Conservation (phyloP, 2,888 invertebrate species). For the Trachelus tabidus region DNA sequence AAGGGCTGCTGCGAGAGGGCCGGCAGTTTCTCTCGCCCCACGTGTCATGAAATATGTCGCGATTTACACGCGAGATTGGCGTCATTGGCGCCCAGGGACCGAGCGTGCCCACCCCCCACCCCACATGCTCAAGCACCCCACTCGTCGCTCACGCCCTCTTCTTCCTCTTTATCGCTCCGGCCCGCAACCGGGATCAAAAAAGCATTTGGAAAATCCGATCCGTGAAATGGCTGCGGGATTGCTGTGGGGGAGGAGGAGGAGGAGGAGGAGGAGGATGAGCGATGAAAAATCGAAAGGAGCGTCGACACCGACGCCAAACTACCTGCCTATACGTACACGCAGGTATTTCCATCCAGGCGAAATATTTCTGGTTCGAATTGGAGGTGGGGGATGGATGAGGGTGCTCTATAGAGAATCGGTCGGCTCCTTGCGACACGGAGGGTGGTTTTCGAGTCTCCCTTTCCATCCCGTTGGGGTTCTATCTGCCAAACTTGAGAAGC, state of each 20-base stretch:
- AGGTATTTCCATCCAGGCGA: no score
- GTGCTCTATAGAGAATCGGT: no score
- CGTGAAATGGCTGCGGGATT: constrained; percentile 16
- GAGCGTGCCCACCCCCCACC: constrained; percentile 31
- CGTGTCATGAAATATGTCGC: constrained; percentile 64
- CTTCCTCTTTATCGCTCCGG: constrained; percentile 1
- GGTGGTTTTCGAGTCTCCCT: no score
- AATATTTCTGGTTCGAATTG: no score
- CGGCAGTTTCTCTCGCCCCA: constrained; percentile 25
- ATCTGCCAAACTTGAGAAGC: no score
- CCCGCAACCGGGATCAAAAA: constrained; percentile 56
- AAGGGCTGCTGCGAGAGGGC: not conserved
- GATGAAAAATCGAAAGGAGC: constrained; percentile 52
- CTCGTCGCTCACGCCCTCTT: not conserved
- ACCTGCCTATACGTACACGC: no score
- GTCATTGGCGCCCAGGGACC: constrained; percentile 63
- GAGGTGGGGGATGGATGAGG: no score
- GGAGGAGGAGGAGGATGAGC: constrained; percentile 38
- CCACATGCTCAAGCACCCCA: no score
- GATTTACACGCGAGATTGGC: constrained; percentile 65
- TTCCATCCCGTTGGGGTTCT: no score
- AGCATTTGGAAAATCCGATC: constrained; percentile 56
- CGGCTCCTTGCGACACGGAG: no score
- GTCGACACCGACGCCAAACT: no score
- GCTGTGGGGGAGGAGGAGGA: constrained; percentile 26